phyloP scores from a whole-genome alignment of 2,888 invertebrate species.

The Tubiluchus corallicola region DNA sequence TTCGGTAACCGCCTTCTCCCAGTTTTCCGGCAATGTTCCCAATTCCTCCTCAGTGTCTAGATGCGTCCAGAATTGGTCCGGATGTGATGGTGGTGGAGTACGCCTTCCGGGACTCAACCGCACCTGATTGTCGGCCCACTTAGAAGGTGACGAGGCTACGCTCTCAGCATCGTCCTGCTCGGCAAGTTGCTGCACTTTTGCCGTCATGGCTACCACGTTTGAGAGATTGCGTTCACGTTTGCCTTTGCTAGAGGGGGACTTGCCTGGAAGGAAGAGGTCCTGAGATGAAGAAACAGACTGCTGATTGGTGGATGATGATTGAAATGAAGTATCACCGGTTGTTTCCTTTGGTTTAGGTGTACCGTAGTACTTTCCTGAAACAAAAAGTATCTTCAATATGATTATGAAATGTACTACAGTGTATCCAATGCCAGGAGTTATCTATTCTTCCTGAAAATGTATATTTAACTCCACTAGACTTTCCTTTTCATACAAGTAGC shows the following conservation, averaged over 20 bases:
- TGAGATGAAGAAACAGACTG: neutral
- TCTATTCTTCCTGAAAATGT: no score
- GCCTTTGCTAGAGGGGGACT: slow-evolving; percentile 36
- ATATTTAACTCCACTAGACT: no score
- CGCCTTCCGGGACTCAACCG: no score
- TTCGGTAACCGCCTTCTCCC: slow-evolving; percentile 94
- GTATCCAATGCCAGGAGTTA: no score
- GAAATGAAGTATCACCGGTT: slow-evolving; percentile 20
- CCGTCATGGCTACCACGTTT: slow-evolving; percentile 36
- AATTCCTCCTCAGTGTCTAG: slow-evolving; percentile 35
- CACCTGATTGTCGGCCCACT: no score
- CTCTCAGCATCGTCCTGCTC: no score
- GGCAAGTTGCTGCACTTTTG: slow-evolving; percentile 21
- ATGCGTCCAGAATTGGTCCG: no score
- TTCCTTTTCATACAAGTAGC: no score
- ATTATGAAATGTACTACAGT: no score
- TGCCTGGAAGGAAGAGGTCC: slow-evolving; percentile 30
- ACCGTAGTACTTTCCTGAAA: slow-evolving; percentile 40
- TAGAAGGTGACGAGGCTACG: no score
- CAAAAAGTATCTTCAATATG: neutral
- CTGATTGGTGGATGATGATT: slow-evolving; percentile 8
- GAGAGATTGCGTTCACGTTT: slow-evolving; percentile 36
- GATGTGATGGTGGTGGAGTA: neutral
- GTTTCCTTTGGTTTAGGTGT: slow-evolving; percentile 35
- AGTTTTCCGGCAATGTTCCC: slow-evolving; percentile 79